Evolutionary conservation across 2,113 vertebrate species (phyloP), one percentile per base, ranked within the genome.

Genomic region (Todiramphus saurophagus): DNA sequence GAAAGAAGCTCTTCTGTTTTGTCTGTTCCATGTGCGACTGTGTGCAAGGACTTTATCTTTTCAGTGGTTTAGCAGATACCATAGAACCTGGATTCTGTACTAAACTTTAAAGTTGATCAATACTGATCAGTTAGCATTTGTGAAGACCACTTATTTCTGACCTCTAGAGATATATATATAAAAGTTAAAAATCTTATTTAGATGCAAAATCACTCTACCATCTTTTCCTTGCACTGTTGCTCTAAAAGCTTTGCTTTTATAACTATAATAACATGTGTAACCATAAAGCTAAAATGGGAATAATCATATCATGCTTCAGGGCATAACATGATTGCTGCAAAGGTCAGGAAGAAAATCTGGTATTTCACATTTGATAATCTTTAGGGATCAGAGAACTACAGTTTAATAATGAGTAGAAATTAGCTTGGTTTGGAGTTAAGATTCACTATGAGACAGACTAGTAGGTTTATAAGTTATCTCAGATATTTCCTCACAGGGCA

Each of bases 301-400:
- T 93, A 92, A 94, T 97, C 66, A 37, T 84, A 93, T 81, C 58
- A 62, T 85, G 50, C 94, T 96, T 95, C 67, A 89, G 83, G 87
- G 92, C 55, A 83, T 74, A 87, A 67, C 16, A 25, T 48, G 74
- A 84, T 92, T 91, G 80, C 74, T 94, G 77, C 62, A 96, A 96
- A 97, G 87, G 94, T 95, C 83, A 96, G 77, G 53, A 82, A 59
- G 25, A 78, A 92, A 91, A 87, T 93, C 77, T 92, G 48, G 16
- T 87, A 51, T 93, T 87, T 63, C 46, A 63, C 25, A 51, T 85
- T 35, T 87, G 70, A 66, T 76, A 69, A 76, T 91, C 67, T 91
- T 90, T 46, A 75, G 74, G 46, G 66, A 87, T 87, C 46, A 89
- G 62, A 91, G 55, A 91, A 73, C 23, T 75, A 87, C 50, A 30